phyloP scores from a whole-genome alignment of 23 tunicate species.

The Halocynthia aurantium region DNA sequence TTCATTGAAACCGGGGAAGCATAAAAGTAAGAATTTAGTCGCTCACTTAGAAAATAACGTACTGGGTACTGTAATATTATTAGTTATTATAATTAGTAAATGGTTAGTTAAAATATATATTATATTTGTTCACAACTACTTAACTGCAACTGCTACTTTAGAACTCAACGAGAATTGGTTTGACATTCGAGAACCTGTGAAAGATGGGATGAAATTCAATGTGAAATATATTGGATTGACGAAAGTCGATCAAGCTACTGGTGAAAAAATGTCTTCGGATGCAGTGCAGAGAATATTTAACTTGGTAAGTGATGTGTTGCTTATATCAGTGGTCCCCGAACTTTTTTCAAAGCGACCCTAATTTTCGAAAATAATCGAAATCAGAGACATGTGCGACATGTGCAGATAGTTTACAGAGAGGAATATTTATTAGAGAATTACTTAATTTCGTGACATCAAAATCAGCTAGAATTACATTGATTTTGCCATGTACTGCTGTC shows the following conservation, averaged over 20 bases:
- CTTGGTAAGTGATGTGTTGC: constrained; percentile 10
- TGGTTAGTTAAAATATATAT: too few relatives aligned
- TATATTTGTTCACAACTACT: not conserved
- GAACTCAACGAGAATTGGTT: constrained; percentile 56
- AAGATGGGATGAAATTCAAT: constrained; percentile 44
- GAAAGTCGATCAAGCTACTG: constrained; percentile 33
- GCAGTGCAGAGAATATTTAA: constrained; percentile 55
- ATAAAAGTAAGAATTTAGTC: constrained; percentile 11
- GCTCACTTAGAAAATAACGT: too few relatives aligned
- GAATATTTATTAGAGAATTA: too few relatives aligned
- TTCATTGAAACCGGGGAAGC: constrained; percentile 1
- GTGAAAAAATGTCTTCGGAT: constrained; percentile 47
- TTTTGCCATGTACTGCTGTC: not conserved
- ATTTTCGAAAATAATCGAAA: too few relatives aligned
- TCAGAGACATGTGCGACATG: too few relatives aligned
- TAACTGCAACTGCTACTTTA: constrained; percentile 1
- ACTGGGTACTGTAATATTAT: not conserved
- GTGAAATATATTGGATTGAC: constrained; percentile 58
- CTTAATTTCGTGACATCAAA: too few relatives aligned
- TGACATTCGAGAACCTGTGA: constrained; percentile 36
- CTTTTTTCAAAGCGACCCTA: too few relatives aligned
- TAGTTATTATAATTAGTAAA: not conserved
- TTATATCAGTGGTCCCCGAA: too few relatives aligned
- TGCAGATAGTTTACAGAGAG: too few relatives aligned
- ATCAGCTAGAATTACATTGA: too few relatives aligned